phyloP scores from a whole-genome alignment of 1,140 invertebrate species.

The Pseudomyrmex pallidus region DNA sequence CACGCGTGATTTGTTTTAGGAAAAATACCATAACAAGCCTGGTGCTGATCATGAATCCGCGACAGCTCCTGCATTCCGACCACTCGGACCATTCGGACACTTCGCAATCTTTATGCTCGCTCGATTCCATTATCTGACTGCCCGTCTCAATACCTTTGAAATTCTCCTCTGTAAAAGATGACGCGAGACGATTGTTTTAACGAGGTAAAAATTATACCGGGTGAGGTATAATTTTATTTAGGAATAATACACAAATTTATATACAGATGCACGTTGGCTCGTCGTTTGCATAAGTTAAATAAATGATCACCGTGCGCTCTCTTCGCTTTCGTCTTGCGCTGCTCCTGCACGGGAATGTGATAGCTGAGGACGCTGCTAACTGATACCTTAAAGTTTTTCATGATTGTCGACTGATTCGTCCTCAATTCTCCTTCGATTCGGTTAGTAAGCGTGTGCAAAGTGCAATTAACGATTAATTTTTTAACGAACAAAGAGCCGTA shows the following conservation, averaged over 20 bases:
- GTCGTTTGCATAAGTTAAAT: conserved; percentile 11
- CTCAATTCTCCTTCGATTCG: conserved; percentile 82
- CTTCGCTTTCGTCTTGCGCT: conserved; percentile 79
- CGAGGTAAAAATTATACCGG: neutral
- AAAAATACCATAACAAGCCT: conserved; percentile 81
- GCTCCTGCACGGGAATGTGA: conserved; percentile 80
- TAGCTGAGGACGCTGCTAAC: conserved; percentile 83
- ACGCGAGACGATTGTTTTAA: neutral
- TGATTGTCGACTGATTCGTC: conserved; percentile 78
- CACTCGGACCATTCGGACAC: conserved; percentile 88
- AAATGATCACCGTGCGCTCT: conserved; percentile 79
- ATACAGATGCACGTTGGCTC: neutral
- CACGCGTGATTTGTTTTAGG: conserved; percentile 36
- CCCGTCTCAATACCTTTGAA: conserved; percentile 79
- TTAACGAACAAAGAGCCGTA: neutral
- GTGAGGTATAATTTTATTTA: neutral
- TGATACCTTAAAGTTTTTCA: conserved; percentile 84
- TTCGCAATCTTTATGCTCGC: conserved; percentile 84
- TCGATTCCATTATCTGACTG: conserved; percentile 77
- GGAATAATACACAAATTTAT: no score
- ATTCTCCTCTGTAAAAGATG: conserved; percentile 61
- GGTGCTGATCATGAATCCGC: conserved; percentile 84
- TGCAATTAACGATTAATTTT: conserved; percentile 17
- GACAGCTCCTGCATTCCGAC: conserved; percentile 88
- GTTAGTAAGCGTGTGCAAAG: conserved; percentile 72